Percentiles rank a stretch among this genome's conserved stretches.
These are phyloP conservation scores for Selenia dentaria DNA, from an alignment of 2,888 invertebrate species.

Conservation along the genomic window DNA sequence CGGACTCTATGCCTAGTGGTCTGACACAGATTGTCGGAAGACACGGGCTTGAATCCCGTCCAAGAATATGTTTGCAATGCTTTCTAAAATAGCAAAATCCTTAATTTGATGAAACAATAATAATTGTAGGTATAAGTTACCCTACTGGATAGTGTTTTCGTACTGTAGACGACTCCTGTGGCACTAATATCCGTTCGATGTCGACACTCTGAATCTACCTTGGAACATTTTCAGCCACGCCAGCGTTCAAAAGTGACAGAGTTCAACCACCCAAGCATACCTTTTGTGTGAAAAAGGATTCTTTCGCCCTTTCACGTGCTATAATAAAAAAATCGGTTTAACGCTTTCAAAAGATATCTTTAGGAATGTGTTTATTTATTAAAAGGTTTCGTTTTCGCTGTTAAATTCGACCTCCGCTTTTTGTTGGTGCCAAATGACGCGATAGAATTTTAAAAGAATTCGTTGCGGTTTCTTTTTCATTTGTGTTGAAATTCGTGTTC, in stretches of 20 bases:
- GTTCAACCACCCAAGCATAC: neutral
- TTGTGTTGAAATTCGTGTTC: neutral
- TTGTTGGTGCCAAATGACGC: constrained; percentile 7
- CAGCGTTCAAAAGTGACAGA: neutral
- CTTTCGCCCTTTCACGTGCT: constrained; percentile 1
- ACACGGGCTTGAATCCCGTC: too few species aligned
- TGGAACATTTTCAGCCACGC: too few species aligned
- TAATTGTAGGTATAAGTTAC: too few species aligned
- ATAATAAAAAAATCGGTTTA: constrained; percentile 7
- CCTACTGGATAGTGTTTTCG: too few species aligned
- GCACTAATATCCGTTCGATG: too few species aligned
- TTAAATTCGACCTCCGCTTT: constrained; percentile 1
- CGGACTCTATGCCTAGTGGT: too few species aligned
- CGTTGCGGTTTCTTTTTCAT: neutral
- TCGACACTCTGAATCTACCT: too few species aligned
- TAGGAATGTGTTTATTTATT: constrained; percentile 10
- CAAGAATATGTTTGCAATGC: too few species aligned
- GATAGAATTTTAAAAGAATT: constrained; percentile 8
- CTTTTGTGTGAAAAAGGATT: constrained; percentile 7
- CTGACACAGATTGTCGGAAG: too few species aligned
- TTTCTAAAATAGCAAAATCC: too few species aligned
- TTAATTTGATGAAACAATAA: too few species aligned
- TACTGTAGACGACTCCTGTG: too few species aligned
- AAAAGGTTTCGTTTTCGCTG: constrained; percentile 1
- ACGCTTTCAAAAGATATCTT: constrained; percentile 9